Conservation (phyloP, 1,140 invertebrate species). For the Octopus sinensis region DNA sequence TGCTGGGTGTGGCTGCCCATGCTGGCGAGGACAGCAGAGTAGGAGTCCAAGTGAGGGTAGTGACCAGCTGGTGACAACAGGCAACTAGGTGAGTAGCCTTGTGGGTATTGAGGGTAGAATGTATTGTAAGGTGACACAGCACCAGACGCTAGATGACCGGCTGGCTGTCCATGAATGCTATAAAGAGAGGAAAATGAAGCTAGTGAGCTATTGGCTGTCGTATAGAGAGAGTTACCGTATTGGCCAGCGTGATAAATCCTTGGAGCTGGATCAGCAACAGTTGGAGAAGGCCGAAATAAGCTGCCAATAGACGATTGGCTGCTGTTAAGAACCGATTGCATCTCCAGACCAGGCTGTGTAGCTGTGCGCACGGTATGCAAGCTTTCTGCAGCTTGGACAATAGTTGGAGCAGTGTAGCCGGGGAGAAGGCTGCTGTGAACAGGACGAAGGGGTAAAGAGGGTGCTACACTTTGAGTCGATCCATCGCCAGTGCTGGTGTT, state of each 20-base stretch:
- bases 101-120: slow-evolving; percentile 29
- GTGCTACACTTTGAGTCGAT: not conserved
- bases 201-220: slow-evolving; percentile 21
- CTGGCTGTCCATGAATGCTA: slow-evolving; percentile 27
- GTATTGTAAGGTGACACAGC: slow-evolving; percentile 23
- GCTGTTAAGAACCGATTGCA: slow-evolving; percentile 13
- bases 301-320: slow-evolving; percentile 6
- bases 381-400: not conserved
- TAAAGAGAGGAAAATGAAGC: slow-evolving; percentile 38
- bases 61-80: slow-evolving; percentile 27
- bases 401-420: not conserved
- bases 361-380: slow-evolving; percentile 6
- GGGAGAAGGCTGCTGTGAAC: not conserved
- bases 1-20: slow-evolving; percentile 50
- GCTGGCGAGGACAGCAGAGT: slow-evolving; percentile 50
- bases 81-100: slow-evolving; percentile 19
- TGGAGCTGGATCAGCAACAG: slow-evolving; percentile 30
- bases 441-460: not conserved
- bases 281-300: slow-evolving; percentile 37
- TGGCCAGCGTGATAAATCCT: slow-evolving; percentile 23
- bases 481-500: not conserved
- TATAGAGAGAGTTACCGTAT: slow-evolving; percentile 21
- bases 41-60: slow-evolving; percentile 49
- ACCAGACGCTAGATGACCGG: slow-evolving; percentile 20
- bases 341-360: not conserved